Evolutionary conservation across 2,888 invertebrate genomes (phyloP), one percentile per base, ranked within the genome.

Genomic region (Eupithecia inturbata): DNA sequence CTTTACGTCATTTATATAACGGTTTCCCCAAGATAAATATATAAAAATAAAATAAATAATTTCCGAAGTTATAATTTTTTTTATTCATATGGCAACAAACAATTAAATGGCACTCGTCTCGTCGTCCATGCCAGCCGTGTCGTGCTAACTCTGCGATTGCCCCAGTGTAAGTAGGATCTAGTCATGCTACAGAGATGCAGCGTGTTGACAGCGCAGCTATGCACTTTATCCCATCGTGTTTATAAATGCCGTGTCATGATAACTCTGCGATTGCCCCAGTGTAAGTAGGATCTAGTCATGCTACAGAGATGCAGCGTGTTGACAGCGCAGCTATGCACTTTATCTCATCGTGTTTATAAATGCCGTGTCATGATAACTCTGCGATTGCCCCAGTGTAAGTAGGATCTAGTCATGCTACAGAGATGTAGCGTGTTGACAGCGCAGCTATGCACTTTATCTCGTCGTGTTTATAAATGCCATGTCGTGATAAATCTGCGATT

Each of bases 171-270:
- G 60, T 60, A 60, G 60, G 26, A 5, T 36, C 36, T 36, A 36
- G 36, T 36, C 36, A 36, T 31, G 28, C 53, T 67, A 41, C 53
- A 64, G 67, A 53, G 67, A 39, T 62, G 70, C 28, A 26, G 63
- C 71, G 67, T 74, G 74, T 71, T 71, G 62, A 71, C 74, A 53
- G 71, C 12, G 22, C 36, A 63, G 60, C 7, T n/a, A n/a, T n/a
- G 19, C n/a, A 49, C 74, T n/a, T 49, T 49, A 49, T 49, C 62
- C 31, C n/a, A 49, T 36, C 66, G 45, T 16, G 60, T 60, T 16
- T 62, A 31, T 31, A 62, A 28, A 28, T 28, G 62, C 16, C 26
- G 62, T 19, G 62, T 31, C 7, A 3, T 0, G 31, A 12, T 53
- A 10, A 22, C 62, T 62, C 62, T 62, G 28, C 31, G 62, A 28